Base-by-base conservation (phyloP, 2,797 vertebrate species). In the Gila robusta region DNA sequence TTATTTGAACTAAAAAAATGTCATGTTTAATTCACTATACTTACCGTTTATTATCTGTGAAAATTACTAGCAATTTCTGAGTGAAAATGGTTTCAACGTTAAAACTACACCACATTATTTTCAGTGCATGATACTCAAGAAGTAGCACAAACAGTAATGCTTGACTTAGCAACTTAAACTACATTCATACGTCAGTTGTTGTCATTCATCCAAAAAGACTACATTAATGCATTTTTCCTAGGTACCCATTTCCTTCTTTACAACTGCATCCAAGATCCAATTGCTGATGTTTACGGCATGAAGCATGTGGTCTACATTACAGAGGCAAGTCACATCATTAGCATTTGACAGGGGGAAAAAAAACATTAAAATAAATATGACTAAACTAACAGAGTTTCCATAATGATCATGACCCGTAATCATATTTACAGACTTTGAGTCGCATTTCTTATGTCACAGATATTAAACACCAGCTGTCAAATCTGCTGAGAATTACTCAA, bases 231-330 rank as follows among this genome's bases (percentile, higher is more conserved):
- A 59, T 72, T 44, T 59, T 23, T 82, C n/a, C 69, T 70, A 59
- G 67, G 35, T 12, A 56, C 80, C 41, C 3, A 23, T 76, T 52
- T 74, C 26, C 54, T 71, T 39, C 64, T 80, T 83, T 17, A 41
- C 54, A 81, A 67, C 41, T 62, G 73, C 56, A 17, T 79, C 77
- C 47, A 69, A 67, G 28, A 81, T 74, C 8, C 47, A 47, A 56
- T 69, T 77, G 32, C 52, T 76, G 79, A 26, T 44, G 28, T 88
- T 84, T 72, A 80, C 83, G 35, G 28, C 80, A 56, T 71, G 39
- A 82, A 79, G 72, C 90, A 91, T 91, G 82, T 88, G 87, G 84
- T 70, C 81, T 49, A 74, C 74, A 72, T 88, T 88, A 84, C n/a
- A 86, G 44, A 78, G 79, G 70, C 80, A 83, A 79, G 62, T 67